A percentile compares a stretch with the other conserved stretches of the same genome.
Evolutionary conservation across 1,140 invertebrate species (phyloP).

Genomic region (Philopotamus ludificatus): DNA sequence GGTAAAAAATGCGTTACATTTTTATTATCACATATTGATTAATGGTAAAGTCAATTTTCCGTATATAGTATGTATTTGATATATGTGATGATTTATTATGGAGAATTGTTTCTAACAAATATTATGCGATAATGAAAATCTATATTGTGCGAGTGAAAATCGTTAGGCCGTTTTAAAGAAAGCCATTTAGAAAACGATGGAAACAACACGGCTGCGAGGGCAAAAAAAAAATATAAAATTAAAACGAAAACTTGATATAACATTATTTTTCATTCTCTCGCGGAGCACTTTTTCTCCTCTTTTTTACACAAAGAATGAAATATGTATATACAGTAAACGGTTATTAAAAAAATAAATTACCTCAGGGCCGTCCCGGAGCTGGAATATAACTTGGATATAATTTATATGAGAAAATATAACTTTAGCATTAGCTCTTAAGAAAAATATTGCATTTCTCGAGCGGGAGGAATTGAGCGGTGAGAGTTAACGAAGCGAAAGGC

Average conservation of each 20-base stretch:
- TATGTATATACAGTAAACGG: constrained; percentile 26
- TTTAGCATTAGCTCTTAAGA: constrained; percentile 13
- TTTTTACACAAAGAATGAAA: constrained; percentile 19
- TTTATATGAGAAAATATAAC: constrained; percentile 9
- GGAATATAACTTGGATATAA: constrained; percentile 11
- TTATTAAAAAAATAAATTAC: constrained; percentile 33
- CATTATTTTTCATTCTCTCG: constrained; percentile 35
- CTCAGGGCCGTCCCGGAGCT: constrained; percentile 6
- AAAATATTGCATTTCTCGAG: constrained; percentile 17
- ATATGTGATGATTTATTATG: too few species aligned
- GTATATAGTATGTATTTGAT: too few species aligned
- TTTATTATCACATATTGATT: too few species aligned
- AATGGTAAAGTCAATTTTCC: too few species aligned
- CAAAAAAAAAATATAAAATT: constrained; percentile 29
- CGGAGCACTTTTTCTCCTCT: constrained; percentile 27
- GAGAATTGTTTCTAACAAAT: too few species aligned
- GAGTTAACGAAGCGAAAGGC: too few species aligned
- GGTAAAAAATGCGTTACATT: too few species aligned
- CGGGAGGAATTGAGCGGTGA: not conserved
- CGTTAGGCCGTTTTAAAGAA: constrained; percentile 22
- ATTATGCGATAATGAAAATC: too few species aligned
- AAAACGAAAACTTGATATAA: constrained; percentile 39
- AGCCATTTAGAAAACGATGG: constrained; percentile 34
- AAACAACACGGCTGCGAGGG: constrained; percentile 28
- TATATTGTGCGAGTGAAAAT: constrained; percentile 27